Conservation (phyloP, 1,140 invertebrate species). For the Zophobas atratus region DNA sequence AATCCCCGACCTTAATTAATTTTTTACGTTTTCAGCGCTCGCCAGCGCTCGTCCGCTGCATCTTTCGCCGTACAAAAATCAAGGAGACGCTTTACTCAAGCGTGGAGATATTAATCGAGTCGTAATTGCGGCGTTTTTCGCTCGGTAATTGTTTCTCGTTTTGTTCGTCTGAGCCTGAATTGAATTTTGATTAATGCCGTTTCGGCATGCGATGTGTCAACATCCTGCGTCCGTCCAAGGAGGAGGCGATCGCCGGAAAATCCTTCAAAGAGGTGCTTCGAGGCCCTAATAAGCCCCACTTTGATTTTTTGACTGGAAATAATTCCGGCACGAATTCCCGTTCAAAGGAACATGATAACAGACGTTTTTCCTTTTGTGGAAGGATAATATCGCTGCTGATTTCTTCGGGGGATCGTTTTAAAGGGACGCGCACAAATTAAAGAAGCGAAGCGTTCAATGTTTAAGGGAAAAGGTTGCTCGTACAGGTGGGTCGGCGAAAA, state of each 20-base stretch:
- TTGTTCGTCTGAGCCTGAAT: constrained; percentile 10
- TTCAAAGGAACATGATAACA: background rate
- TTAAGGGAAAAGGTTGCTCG: no score
- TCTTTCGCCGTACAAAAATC: background rate
- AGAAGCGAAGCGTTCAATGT: no score
- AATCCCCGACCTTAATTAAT: no score
- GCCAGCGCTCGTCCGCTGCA: no score
- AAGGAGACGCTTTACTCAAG: constrained; percentile 8
- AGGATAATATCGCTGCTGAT: constrained; percentile 2
- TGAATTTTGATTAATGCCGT: constrained; percentile 42
- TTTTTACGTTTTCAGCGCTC: no score
- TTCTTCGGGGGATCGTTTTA: background rate
- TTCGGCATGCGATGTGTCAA: constrained; percentile 17
- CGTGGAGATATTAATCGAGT: constrained; percentile 14
- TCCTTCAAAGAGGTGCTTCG: background rate
- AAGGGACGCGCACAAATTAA: background rate
- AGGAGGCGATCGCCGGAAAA: constrained; percentile 16
- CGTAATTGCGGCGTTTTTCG: constrained; percentile 12
- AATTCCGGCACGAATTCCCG: background rate
- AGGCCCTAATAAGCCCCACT: background rate
- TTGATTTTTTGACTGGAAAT: constrained; percentile 25
- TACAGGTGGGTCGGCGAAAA: no score
- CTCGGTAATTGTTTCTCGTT: constrained; percentile 22
- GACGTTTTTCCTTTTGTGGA: background rate
- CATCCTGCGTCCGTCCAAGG: background rate